A percentile compares a stretch with the other conserved stretches of the same genome.
Evolutionary conservation across 2,113 vertebrate species (phyloP).

Genomic region (Pluvialis apricaria): DNA sequence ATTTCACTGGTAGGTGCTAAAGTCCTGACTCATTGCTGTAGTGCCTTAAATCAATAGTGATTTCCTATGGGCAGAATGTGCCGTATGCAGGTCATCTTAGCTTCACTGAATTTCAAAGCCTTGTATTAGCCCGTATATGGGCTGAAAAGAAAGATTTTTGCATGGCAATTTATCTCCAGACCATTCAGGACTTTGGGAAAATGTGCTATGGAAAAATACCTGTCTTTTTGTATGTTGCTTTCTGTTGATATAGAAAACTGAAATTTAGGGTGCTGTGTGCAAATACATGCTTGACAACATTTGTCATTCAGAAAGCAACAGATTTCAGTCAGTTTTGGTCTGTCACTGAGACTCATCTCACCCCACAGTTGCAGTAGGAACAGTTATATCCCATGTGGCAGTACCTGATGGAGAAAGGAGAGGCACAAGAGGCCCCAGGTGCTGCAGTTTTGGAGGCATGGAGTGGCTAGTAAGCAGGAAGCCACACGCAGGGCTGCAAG

Average conservation of each 20-base stretch:
- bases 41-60: background rate
- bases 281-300: background rate
- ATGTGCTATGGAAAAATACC: background rate
- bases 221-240: background rate
- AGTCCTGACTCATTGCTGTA: background rate
- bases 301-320: background rate
- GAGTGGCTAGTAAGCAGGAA: background rate
- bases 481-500: rapidly evolving
- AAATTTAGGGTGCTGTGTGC: background rate
- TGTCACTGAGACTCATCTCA: background rate
- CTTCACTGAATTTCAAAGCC: background rate
- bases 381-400: rapidly evolving
- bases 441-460: background rate
- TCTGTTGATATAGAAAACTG: background rate
- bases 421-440: background rate
- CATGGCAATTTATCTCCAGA: background rate
- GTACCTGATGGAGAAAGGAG: background rate
- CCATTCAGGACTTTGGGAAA: background rate
- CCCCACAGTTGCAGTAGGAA: background rate
- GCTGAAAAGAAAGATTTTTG: background rate
- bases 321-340: background rate
- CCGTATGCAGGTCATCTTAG: background rate
- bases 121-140: background rate
- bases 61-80: background rate
- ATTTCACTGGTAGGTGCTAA: background rate